Percentiles rank a stretch among this genome's conserved stretches.
phyloP scores from a whole-genome alignment of 2,797 vertebrate genomes.

The Euphonia xanthogaster region DNA sequence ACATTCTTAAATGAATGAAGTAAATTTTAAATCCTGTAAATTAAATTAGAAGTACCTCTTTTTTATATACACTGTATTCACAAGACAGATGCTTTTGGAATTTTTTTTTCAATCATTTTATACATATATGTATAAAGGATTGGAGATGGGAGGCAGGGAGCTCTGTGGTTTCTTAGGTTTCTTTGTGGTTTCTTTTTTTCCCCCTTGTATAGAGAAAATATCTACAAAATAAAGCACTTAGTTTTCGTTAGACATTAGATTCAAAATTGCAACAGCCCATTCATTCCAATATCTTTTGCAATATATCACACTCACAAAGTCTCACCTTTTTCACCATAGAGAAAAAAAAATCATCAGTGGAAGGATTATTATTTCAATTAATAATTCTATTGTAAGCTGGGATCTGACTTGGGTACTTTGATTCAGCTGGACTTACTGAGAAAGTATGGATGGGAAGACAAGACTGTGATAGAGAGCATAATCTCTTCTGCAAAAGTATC shows the following conservation, averaged over 20 bases:
- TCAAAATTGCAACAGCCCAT: background rate
- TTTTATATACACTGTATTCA: background rate
- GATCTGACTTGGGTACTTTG: background rate
- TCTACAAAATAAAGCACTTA: background rate
- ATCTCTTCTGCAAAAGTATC: background rate
- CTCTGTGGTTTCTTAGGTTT: accelerated
- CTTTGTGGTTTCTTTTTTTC: background rate
- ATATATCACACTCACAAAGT: background rate
- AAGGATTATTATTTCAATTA: background rate
- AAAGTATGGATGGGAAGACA: background rate
- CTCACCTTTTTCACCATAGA: background rate
- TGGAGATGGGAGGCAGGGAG: accelerated
- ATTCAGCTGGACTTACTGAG: background rate
- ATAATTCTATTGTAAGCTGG: background rate
- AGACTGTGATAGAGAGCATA: background rate
- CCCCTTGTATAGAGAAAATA: background rate
- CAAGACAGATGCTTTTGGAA: background rate
- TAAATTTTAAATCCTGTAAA: background rate
- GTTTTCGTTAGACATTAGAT: background rate
- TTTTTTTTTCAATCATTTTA: background rate
- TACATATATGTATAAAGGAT: background rate
- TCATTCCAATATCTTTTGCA: background rate
- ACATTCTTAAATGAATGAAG: background rate
- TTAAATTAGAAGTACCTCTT: background rate
- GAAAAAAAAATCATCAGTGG: background rate